phyloP scores from a whole-genome alignment of 2,888 invertebrate species.

The Hylaea fasciaria region DNA sequence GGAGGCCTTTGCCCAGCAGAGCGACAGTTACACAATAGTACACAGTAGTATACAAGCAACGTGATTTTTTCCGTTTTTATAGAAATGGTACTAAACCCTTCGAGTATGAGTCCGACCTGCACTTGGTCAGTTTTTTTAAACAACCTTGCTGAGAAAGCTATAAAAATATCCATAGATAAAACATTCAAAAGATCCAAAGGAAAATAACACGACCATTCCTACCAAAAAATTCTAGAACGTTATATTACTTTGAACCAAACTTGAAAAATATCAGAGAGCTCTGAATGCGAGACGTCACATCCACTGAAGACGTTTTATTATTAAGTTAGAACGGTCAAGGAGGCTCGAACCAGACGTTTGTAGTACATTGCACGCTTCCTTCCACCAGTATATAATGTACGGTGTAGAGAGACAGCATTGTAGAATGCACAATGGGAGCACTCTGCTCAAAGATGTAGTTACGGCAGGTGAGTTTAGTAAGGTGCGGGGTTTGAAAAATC shows the following conservation, averaged over 20 bases:
- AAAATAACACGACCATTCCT: neutral
- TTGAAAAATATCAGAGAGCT: conserved; percentile 48
- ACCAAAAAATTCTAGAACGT: neutral
- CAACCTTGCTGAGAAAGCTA: too few relatives aligned
- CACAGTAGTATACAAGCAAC: too few relatives aligned
- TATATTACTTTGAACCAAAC: conserved; percentile 27
- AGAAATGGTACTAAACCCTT: too few relatives aligned
- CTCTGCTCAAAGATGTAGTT: conserved; percentile 65
- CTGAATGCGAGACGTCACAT: conserved; percentile 68
- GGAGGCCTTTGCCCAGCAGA: too few relatives aligned
- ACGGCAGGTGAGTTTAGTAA: conserved; percentile 66
- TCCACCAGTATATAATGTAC: conserved; percentile 37
- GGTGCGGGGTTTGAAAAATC: conserved; percentile 63
- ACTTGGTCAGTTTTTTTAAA: too few relatives aligned
- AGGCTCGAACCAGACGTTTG: conserved; percentile 62
- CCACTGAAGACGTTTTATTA: conserved; percentile 77
- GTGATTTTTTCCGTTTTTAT: too few relatives aligned
- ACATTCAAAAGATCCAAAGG: too few relatives aligned
- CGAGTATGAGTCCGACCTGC: too few relatives aligned
- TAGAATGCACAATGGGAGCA: conserved; percentile 60
- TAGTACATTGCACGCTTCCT: conserved; percentile 69
- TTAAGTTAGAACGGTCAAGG: conserved; percentile 75
- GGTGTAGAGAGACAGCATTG: conserved; percentile 62
- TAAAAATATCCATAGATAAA: too few relatives aligned
- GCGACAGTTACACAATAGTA: too few relatives aligned